Conservation (phyloP, 2,888 invertebrate genomes). For the Esperia sulphurella region DNA sequence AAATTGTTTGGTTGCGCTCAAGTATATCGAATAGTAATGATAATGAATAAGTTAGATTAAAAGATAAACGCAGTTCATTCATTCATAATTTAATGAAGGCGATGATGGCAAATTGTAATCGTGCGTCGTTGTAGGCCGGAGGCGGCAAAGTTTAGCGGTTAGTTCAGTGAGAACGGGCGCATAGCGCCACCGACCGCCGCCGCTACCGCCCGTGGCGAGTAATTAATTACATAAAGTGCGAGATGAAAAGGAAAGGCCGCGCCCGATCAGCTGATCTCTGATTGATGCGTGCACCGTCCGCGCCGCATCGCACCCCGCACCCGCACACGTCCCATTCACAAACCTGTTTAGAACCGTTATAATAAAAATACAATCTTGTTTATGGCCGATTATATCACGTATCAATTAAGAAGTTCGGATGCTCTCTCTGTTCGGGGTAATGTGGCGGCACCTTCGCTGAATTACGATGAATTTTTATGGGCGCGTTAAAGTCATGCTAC, state of each 20-base stretch:
- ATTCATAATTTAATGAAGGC: constrained; percentile 56
- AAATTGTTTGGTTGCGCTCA: constrained; percentile 19
- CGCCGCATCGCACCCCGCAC: constrained; percentile 38
- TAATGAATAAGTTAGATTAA: too few species aligned
- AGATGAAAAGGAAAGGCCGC: constrained; percentile 67
- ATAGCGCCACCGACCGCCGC: neutral
- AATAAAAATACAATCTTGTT: constrained; percentile 38
- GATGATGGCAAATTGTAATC: constrained; percentile 18
- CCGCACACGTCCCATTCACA: constrained; percentile 32
- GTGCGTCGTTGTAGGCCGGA: constrained; percentile 29
- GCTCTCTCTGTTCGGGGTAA: constrained; percentile 1
- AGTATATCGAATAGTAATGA: constrained; percentile 1
- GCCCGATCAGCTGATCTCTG: constrained; percentile 68
- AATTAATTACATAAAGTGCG: constrained; percentile 68
- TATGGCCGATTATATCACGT: constrained; percentile 44
- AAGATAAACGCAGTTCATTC: constrained; percentile 53
- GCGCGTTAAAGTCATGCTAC: neutral
- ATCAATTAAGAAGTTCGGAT: constrained; percentile 31
- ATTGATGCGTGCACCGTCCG: constrained; percentile 49
- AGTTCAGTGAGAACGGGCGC: constrained; percentile 21
- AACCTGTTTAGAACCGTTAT: constrained; percentile 61
- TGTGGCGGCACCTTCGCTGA: neutral
- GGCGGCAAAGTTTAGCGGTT: constrained; percentile 43
- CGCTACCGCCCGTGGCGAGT: constrained; percentile 49
- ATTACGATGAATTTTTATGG: neutral